Evolutionary conservation across 2,888 invertebrate species (phyloP).

Genomic region (Chrysolina oricalcia): DNA sequence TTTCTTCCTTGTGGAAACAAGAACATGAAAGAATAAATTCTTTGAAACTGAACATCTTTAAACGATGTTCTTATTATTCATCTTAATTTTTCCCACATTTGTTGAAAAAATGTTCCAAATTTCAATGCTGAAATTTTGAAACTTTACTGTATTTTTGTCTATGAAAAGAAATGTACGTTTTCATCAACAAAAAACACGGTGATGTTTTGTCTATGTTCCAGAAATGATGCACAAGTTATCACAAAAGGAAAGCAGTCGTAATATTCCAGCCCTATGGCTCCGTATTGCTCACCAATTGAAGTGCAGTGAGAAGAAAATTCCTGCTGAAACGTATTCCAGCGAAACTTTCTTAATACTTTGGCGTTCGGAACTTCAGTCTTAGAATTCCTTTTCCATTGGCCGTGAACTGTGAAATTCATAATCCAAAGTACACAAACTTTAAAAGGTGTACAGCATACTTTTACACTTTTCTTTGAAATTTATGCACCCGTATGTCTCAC

Average conservation of each 20-base stretch:
- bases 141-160: too few species aligned
- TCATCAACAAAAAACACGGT: too few species aligned
- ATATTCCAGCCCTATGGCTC: not conserved
- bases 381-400: constrained; percentile 23
- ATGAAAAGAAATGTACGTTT: too few species aligned
- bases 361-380: not conserved
- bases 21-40: too few species aligned
- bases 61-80: too few species aligned
- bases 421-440: constrained; percentile 19
- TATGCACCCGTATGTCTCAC: constrained; percentile 22
- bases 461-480: constrained; percentile 7
- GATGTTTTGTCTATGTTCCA: not conserved
- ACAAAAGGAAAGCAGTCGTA: not conserved
- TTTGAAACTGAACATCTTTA: too few species aligned
- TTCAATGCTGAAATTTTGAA: too few species aligned
- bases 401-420: constrained; percentile 25
- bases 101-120: too few species aligned
- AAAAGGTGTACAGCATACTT: constrained; percentile 19
- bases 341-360: constrained; percentile 15
- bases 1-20: too few species aligned
- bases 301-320: not conserved
- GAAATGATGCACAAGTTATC: not conserved
- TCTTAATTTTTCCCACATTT: too few species aligned
- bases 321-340: not conserved
- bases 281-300: not conserved